Conservation (phyloP, 2,888 invertebrate species). For the Syrista parreyssii region DNA sequence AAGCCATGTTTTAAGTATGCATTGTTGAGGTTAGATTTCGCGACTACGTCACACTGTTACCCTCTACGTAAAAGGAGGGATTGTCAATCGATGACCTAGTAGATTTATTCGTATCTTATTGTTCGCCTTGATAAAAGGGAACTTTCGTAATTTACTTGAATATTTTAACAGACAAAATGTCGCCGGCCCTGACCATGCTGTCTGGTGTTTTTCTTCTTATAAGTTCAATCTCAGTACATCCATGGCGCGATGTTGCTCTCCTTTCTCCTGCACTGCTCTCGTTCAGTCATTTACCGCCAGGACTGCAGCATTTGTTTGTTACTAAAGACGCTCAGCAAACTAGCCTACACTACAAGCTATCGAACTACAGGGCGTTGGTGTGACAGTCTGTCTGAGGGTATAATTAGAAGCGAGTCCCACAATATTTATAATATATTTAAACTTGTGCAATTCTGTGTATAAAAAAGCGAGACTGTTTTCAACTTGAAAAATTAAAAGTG, state of each 20-base stretch:
- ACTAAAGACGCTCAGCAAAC: too few relatives aligned
- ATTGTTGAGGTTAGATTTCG: background rate
- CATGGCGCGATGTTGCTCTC: background rate
- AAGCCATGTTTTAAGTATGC: background rate
- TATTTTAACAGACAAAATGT: background rate
- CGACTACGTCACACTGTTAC: background rate
- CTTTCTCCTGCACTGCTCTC: background rate
- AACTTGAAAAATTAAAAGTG: too few relatives aligned
- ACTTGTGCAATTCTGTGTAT: too few relatives aligned
- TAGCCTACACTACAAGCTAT: too few relatives aligned
- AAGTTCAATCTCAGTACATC: background rate
- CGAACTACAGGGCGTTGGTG: too few relatives aligned
- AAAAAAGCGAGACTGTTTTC: too few relatives aligned
- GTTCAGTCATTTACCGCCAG: background rate
- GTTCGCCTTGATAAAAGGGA: background rate
- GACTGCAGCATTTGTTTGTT: background rate
- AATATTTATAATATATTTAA: too few relatives aligned
- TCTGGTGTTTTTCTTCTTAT: background rate
- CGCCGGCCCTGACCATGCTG: background rate
- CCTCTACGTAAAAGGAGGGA: background rate
- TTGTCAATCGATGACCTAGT: background rate
- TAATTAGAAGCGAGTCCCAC: too few relatives aligned
- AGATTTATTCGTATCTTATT: background rate
- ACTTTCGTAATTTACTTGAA: background rate
- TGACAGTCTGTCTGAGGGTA: too few relatives aligned